Conservation (phyloP, 2,113 vertebrate genomes). For the Piprites chloris region DNA sequence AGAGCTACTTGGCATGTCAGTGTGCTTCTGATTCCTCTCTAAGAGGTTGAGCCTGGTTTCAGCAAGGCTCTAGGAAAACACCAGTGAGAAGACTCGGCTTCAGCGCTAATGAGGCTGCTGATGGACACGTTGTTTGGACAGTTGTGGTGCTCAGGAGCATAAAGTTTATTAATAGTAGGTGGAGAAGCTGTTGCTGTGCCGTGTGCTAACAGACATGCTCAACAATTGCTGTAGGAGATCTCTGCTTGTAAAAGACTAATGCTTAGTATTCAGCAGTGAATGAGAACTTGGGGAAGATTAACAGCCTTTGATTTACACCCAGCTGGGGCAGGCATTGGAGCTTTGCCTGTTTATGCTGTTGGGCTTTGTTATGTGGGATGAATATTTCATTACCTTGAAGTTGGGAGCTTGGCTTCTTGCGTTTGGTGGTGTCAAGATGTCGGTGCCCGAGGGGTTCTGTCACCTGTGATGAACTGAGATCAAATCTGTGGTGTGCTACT, state of each 20-base stretch:
- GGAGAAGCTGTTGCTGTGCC: conserved; percentile 27
- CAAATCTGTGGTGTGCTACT: neutral
- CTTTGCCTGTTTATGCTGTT: conserved; percentile 27
- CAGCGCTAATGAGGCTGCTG: neutral
- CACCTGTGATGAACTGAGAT: neutral
- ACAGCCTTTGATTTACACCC: conserved; percentile 42
- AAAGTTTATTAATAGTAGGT: conserved; percentile 40
- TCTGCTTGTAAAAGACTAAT: neutral
- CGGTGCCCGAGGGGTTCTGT: neutral
- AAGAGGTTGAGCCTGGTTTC: neutral
- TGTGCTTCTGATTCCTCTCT: neutral
- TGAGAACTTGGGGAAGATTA: conserved; percentile 27
- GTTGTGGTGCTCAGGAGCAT: conserved; percentile 9
- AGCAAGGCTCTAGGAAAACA: neutral
- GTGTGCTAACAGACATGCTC: neutral
- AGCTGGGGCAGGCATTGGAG: neutral
- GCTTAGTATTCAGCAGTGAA: neutral
- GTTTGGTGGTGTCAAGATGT: neutral
- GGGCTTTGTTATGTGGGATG: neutral
- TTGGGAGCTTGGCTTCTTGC: neutral
- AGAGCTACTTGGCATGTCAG: neutral
- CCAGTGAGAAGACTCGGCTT: neutral
- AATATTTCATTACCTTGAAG: neutral
- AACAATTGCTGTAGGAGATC: neutral
- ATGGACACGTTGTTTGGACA: neutral